Percentiles rank a stretch among this genome's conserved stretches.
phyloP scores from a whole-genome alignment of 2,113 vertebrate genomes.

The Periophthalmodon schlosseri region DNA sequence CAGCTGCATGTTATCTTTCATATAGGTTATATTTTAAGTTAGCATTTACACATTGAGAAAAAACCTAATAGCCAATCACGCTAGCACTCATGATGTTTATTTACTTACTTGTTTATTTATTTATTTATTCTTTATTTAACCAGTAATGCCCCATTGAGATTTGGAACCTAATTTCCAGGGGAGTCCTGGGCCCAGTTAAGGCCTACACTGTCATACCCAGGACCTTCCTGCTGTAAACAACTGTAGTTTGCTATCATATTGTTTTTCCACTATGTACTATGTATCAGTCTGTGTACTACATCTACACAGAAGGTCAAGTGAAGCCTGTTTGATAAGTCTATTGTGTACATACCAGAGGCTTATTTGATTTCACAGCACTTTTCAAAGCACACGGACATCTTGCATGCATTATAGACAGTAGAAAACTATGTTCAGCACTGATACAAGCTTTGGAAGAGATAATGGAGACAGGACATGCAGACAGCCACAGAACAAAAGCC shows the following conservation, averaged over 20 bases:
- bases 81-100: no score
- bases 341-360: neutral
- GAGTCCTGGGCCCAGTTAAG: no score
- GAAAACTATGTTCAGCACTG: neutral
- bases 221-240: no score
- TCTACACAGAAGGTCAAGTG: slow-evolving; percentile 3
- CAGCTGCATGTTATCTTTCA: no score
- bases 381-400: neutral
- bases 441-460: neutral
- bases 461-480: slow-evolving; percentile 15
- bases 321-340: neutral
- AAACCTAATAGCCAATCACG: no score
- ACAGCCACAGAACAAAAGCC: slow-evolving; percentile 46
- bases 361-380: neutral
- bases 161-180: no score
- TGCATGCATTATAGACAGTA: neutral
- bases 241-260: neutral
- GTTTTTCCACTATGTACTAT: neutral
- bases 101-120: no score
- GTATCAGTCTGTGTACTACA: neutral
- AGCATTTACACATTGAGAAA: no score
- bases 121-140: no score
- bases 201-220: no score
- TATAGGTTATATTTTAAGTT: no score
- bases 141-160: no score